A percentile compares a stretch with the other conserved stretches of the same genome.
phyloP scores from a whole-genome alignment of 2,797 vertebrate genomes.

The Rhincodon typus region DNA sequence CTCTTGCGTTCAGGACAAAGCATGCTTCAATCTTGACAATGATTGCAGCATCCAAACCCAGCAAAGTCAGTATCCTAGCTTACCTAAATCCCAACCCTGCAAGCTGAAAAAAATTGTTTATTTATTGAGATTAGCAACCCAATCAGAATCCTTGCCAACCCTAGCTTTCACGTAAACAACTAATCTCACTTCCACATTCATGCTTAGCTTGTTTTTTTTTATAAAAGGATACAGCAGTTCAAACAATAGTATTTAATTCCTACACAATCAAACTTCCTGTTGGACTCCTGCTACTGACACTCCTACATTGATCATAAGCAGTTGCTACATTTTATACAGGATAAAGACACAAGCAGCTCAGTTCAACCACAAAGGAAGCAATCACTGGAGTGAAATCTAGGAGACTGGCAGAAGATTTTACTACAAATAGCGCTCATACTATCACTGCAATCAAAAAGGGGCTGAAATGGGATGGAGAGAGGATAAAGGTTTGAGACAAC shows the following conservation, averaged over 20 bases:
- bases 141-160: not conserved
- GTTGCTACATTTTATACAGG: slow-evolving; percentile 7
- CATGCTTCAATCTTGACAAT: not conserved
- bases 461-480: no score
- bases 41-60: not conserved
- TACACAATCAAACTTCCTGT: not conserved
- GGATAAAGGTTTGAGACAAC: not conserved
- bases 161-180: slow-evolving; percentile 12
- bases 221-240: not conserved
- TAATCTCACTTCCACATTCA: slow-evolving; percentile 31
- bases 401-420: not conserved
- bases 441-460: not conserved
- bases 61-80: not conserved
- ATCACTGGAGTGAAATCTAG: not conserved
- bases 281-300: not conserved
- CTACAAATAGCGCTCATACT: not conserved
- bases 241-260: slow-evolving; percentile 30
- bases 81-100: not conserved
- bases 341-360: not conserved
- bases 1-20: not conserved
- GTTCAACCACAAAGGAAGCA: not conserved
- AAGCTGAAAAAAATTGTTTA: not conserved
- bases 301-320: not conserved
- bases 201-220: not conserved
- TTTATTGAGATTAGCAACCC: not conserved